phyloP scores from a whole-genome alignment of 2,888 invertebrate genomes.

The Drosophila suboccidentalis region DNA sequence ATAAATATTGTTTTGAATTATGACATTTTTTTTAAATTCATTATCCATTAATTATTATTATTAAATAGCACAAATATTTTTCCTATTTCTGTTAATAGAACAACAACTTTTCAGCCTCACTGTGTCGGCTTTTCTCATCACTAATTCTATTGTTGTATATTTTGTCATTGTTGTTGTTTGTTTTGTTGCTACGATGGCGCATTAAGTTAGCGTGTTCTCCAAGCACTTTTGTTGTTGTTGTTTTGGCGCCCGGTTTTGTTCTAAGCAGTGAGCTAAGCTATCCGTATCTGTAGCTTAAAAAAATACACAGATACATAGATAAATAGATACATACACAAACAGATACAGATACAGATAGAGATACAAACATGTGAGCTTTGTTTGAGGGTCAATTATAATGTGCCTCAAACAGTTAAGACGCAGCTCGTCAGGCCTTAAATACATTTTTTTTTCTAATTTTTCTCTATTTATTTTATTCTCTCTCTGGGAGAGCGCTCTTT shows the following conservation, averaged over 20 bases:
- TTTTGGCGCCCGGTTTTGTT: slow-evolving; percentile 40
- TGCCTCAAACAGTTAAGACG: slow-evolving; percentile 49
- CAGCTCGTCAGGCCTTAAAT: slow-evolving; percentile 23
- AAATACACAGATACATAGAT: slow-evolving; percentile 4
- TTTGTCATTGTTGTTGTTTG: slow-evolving; percentile 14
- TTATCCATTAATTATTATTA: not conserved
- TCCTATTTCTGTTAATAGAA: not conserved
- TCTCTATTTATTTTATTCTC: not conserved
- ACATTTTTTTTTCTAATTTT: not conserved
- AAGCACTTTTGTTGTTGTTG: slow-evolving; percentile 4
- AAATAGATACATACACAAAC: not conserved
- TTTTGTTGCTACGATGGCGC: slow-evolving; percentile 28
- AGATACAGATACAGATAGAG: slow-evolving; percentile 8
- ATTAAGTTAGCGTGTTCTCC: slow-evolving; percentile 46
- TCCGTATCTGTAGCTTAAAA: slow-evolving; percentile 40
- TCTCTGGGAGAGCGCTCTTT: slow-evolving; percentile 18
- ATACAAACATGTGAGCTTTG: slow-evolving; percentile 29
- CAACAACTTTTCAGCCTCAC: slow-evolving; percentile 12
- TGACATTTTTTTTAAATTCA: no score
- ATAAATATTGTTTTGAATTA: no score
- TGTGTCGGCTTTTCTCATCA: slow-evolving; percentile 38
- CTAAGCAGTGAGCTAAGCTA: slow-evolving; percentile 49
- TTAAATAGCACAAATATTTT: not conserved
- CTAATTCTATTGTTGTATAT: slow-evolving; percentile 23
- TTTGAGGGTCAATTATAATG: slow-evolving; percentile 77